A percentile compares a stretch with the other conserved stretches of the same genome.
phyloP scores from a whole-genome alignment of 2,797 vertebrate genomes.

The Alectoris magna region DNA sequence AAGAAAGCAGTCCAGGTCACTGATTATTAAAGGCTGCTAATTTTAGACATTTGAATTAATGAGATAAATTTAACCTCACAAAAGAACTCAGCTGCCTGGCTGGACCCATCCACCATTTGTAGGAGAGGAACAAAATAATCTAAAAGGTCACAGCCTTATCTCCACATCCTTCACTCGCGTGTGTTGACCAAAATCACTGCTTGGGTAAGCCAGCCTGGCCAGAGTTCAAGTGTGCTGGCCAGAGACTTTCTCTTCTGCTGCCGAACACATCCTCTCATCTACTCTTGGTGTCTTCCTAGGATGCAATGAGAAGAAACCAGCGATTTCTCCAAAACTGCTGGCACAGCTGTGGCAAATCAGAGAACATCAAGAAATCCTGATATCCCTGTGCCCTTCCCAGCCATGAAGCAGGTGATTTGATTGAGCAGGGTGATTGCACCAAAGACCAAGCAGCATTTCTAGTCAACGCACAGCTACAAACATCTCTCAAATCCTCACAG shows the following conservation, averaged over 20 bases:
- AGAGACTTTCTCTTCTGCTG: not conserved
- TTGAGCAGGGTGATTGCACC: not conserved
- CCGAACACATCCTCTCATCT: not conserved
- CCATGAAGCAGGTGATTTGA: not conserved
- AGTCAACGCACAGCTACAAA: not conserved
- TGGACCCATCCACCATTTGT: not conserved
- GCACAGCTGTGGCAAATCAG: not conserved
- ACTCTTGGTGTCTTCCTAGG: not conserved
- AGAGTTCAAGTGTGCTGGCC: not conserved
- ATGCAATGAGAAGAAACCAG: not conserved
- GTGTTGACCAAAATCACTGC: not conserved
- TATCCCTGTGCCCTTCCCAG: not conserved
- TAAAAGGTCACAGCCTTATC: slow-evolving; percentile 46
- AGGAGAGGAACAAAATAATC: slow-evolving; percentile 2
- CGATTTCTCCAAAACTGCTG: not conserved
- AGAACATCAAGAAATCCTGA: not conserved
- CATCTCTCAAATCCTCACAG: slow-evolving; percentile 17
- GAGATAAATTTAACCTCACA: slow-evolving; percentile 32
- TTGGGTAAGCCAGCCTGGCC: not conserved
- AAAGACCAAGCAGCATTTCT: slow-evolving; percentile 2
- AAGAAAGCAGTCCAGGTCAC: not conserved
- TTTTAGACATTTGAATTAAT: slow-evolving; percentile 27
- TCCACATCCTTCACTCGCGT: not conserved
- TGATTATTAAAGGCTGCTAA: not conserved
- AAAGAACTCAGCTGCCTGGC: not conserved